These are phyloP conservation scores for Cotesia typhae DNA, from an alignment of 1,140 invertebrate species.

Conservation along the genomic window DNA sequence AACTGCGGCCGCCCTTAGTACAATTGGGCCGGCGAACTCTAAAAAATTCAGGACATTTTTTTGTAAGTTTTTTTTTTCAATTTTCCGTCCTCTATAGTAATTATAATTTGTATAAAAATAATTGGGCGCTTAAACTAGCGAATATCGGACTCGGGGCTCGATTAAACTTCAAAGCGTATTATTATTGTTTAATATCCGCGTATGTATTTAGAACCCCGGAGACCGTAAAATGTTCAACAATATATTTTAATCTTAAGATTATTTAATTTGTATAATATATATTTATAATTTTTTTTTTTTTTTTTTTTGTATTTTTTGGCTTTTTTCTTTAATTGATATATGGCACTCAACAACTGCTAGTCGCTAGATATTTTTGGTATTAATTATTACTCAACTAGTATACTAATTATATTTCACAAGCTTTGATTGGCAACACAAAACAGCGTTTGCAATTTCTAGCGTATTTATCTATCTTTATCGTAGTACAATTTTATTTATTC, in stretches of 20 bases:
- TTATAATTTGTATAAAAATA: slow-evolving; percentile 62
- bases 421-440: background rate
- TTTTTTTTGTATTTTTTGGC: slow-evolving; percentile 29
- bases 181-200: slow-evolving; percentile 10
- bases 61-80: background rate
- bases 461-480: too few species aligned
- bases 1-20: background rate
- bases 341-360: slow-evolving; percentile 35
- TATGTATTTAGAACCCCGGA: slow-evolving; percentile 31
- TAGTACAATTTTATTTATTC: too few species aligned
- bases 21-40: background rate
- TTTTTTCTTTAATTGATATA: slow-evolving; percentile 31
- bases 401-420: slow-evolving; percentile 3
- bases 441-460: too few species aligned
- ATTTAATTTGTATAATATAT: background rate
- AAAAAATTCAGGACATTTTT: slow-evolving; percentile 1
- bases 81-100: slow-evolving; percentile 36
- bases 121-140: slow-evolving; percentile 51
- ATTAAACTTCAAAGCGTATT: slow-evolving; percentile 17
- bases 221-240: slow-evolving; percentile 55
- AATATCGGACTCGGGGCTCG: slow-evolving; percentile 45
- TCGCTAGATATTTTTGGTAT: slow-evolving; percentile 34
- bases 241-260: slow-evolving; percentile 18
- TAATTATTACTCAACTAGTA: slow-evolving; percentile 30
- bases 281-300: slow-evolving; percentile 20